Conservation (phyloP, 2,888 invertebrate species). For the Mimumesa dahlbomi region DNA sequence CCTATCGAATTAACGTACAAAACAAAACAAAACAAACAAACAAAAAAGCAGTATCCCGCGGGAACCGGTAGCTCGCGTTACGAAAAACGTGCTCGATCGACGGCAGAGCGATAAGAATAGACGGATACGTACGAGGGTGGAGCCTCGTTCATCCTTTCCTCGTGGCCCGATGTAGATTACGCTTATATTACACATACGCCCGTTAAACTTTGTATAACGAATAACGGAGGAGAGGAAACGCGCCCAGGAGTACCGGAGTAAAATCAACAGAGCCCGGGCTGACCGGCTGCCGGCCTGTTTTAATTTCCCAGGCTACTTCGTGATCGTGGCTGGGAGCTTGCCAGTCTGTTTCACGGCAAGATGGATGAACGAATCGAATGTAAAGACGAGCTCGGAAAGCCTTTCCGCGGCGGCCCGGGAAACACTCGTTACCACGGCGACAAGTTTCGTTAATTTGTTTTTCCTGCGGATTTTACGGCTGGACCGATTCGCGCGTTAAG, state of each 20-base stretch:
- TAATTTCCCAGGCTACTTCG: slow-evolving; percentile 76
- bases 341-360: slow-evolving; percentile 40
- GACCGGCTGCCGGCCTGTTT: slow-evolving; percentile 76
- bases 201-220: slow-evolving; percentile 24
- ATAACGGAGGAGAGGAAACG: slow-evolving; percentile 22
- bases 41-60: no score
- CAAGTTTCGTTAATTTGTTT: not conserved
- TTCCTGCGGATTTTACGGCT: no score
- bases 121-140: not conserved
- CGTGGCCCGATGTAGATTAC: slow-evolving; percentile 17
- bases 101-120: slow-evolving; percentile 1
- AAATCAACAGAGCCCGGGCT: slow-evolving; percentile 71
- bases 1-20: no score
- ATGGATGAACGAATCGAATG: slow-evolving; percentile 48
- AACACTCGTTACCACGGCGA: slow-evolving; percentile 10
- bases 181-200: slow-evolving; percentile 25
- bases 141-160: not conserved
- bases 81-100: not conserved
- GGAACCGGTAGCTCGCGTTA: not conserved
- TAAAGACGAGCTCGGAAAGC: slow-evolving; percentile 13
- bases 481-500: no score
- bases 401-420: not conserved
- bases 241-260: slow-evolving; percentile 59
- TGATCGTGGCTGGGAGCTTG: slow-evolving; percentile 58
- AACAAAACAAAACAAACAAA: no score